These are phyloP conservation scores for Procambarus clarkii DNA, from an alignment of 1,140 invertebrate species.

Conservation along the genomic window DNA sequence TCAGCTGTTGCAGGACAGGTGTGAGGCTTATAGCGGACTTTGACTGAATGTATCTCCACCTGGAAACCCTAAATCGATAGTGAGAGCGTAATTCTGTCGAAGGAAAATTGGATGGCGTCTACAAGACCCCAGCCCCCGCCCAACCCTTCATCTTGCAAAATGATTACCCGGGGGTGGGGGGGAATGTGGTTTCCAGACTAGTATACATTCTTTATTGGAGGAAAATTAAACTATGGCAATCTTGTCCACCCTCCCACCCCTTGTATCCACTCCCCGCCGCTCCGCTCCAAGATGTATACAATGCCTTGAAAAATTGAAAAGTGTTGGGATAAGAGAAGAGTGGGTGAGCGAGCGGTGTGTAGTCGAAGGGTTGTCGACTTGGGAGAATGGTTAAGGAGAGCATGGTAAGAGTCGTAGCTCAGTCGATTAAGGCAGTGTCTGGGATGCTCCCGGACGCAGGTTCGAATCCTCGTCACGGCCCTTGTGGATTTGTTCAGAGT, in stretches of 20 bases:
- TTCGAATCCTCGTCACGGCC: no score
- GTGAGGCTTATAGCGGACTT: no score
- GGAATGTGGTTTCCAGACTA: background rate
- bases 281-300: background rate
- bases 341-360: background rate
- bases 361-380: no score
- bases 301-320: background rate
- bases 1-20: no score
- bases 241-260: no score
- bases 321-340: background rate
- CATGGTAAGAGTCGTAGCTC: no score
- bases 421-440: no score
- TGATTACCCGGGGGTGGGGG: background rate
- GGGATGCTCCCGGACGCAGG: no score
- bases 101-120: background rate
- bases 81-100: background rate
- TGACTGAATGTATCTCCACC: no score
- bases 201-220: background rate
- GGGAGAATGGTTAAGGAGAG: no score
- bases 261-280: no score
- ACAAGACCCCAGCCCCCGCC: background rate
- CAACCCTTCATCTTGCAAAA: background rate
- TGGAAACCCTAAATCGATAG: background rate
- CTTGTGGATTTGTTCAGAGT: no score
- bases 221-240: slow-evolving; percentile 1